These are phyloP conservation scores for Theretra japonica DNA, from an alignment of 2,888 invertebrate species.

Conservation along the genomic window DNA sequence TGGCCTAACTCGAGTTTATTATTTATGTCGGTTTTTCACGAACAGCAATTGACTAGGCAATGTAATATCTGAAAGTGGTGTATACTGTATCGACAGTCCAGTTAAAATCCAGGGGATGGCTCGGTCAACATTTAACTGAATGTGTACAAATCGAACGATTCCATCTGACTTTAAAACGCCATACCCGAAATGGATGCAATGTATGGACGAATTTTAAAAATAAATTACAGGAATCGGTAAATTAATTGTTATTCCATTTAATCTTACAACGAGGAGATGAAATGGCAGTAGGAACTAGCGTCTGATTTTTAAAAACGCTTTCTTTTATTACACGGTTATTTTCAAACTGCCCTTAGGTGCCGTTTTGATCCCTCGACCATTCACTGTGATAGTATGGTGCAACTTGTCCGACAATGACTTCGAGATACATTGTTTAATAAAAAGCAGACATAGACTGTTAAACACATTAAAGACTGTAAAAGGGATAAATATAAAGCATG, in stretches of 20 bases:
- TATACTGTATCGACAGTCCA: background rate
- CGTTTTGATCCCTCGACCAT: background rate
- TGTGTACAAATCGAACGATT: slow-evolving; percentile 15
- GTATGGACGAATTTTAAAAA: background rate
- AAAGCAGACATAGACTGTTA: slow-evolving; percentile 10
- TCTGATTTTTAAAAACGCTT: too few relatives aligned
- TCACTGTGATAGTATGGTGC: too few relatives aligned
- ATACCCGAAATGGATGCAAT: background rate
- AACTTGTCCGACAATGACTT: background rate
- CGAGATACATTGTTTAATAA: background rate
- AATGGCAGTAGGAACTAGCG: background rate
- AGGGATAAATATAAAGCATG: slow-evolving; percentile 21
- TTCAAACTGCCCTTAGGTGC: background rate
- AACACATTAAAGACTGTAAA: slow-evolving; percentile 8
- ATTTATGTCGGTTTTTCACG: background rate
- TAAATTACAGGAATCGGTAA: background rate
- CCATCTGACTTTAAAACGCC: background rate
- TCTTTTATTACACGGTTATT: background rate
- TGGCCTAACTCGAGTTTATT: background rate
- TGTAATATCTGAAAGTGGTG: slow-evolving; percentile 3
- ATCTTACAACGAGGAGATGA: background rate
- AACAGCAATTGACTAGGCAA: background rate
- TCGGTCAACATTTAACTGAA: background rate
- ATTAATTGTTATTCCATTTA: background rate
- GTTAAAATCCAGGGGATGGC: background rate